Base-by-base conservation (phyloP, 2,113 vertebrate genomes). In the human (Homo sapiens) region DNA sequence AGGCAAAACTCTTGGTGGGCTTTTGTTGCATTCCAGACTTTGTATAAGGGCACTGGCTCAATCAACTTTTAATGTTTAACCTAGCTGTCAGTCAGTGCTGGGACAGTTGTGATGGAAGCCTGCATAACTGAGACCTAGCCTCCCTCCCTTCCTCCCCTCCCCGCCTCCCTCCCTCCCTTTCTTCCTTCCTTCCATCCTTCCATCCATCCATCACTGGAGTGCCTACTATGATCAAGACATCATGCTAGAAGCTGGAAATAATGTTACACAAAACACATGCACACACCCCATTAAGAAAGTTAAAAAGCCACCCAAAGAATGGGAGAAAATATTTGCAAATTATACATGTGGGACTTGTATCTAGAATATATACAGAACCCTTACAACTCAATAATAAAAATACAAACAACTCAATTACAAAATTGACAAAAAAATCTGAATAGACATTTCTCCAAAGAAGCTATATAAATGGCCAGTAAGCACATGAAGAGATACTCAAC, bases 351-450 rank as follows among this genome's bases (percentile, higher is more conserved):
- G 25, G 61, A 38, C 8, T 82, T 40, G 0, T 72, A 70, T 84
- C 20, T 45, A 76, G 50, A 68, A 57, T n/a, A 84, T 50, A 85
- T 52, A 92, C 89, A 85, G 40, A 75, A n/a, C 18, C 45, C 35
- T 66, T 82, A 91, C 8, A 93, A 92, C 50, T 68, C 72, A 90
- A 59, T 83, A 68, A 72, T 64, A 88, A 79, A 45, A 92, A 80
- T 27, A 45, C 32, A 84, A 64, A 70, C 5, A 78, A 13, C 10
- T 20, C 14, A 92, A 40, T 88, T 94, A 76, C 17, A 59, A 92
- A 96, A 90, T 35, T 55, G 48, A 10, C 61, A 85, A 91, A 52
- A 78, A 78, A 64, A 76, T 90, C 57, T 64, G 66, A 93, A 91
- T 38, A 95, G 32, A 72, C 18, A 30, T 93, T 87, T 94, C 59